phyloP scores from a whole-genome alignment of 1,140 invertebrate genomes.

The Rhynchophorus ferrugineus region DNA sequence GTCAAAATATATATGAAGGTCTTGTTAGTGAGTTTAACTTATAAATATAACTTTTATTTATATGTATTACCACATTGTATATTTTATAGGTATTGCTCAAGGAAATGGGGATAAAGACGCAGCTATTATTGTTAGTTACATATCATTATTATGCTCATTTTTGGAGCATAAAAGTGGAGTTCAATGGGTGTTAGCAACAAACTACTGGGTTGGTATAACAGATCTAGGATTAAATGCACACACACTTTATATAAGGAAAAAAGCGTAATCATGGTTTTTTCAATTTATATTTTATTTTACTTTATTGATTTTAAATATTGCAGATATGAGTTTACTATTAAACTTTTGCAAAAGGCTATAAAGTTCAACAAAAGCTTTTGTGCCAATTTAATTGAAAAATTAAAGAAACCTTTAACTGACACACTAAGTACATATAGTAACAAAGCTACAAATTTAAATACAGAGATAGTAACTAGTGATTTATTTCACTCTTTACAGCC shows the following conservation, averaged over 20 bases:
- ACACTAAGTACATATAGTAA: neutral
- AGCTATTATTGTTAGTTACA: slow-evolving; percentile 53
- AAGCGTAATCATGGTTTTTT: slow-evolving; percentile 45
- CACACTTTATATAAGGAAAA: slow-evolving; percentile 55
- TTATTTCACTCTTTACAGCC: slow-evolving; percentile 13
- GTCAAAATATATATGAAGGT: slow-evolving; percentile 41
- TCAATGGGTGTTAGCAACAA: slow-evolving; percentile 47
- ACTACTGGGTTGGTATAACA: slow-evolving; percentile 48
- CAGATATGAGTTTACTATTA: slow-evolving; percentile 14
- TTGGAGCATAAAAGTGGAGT: slow-evolving; percentile 47
- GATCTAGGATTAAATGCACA: slow-evolving; percentile 50
- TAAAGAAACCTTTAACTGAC: slow-evolving; percentile 18
- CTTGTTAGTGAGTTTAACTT: slow-evolving; percentile 34
- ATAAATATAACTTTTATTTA: too few species aligned
- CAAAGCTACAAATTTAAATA: neutral
- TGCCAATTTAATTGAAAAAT: slow-evolving; percentile 11
- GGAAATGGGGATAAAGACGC: slow-evolving; percentile 37
- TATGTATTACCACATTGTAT: too few species aligned
- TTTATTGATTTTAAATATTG: slow-evolving; percentile 2
- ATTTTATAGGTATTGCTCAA: slow-evolving; percentile 10
- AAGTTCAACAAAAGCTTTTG: slow-evolving; percentile 18
- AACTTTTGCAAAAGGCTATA: slow-evolving; percentile 19
- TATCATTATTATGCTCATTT: slow-evolving; percentile 48
- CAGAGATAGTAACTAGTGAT: slow-evolving; percentile 1
- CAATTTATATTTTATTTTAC: neutral